Conservation (phyloP, 2,888 invertebrate species). For the Epirrita christyi region DNA sequence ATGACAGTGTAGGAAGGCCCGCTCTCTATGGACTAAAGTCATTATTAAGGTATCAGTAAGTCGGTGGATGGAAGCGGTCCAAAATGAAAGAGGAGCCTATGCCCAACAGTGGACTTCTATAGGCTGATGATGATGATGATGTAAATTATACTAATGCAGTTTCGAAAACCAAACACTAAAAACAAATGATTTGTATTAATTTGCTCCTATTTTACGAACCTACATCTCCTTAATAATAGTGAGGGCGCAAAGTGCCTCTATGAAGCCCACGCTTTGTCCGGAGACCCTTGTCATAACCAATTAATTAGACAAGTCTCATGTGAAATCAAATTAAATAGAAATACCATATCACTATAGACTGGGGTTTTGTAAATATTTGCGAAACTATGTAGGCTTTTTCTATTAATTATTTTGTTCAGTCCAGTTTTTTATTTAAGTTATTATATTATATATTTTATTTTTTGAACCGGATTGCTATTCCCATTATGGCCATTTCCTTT, state of each 20-base stretch:
- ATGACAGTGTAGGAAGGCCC: no score
- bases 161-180: not conserved
- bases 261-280: conserved; percentile 6
- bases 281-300: conserved; percentile 24
- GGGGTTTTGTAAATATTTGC: not conserved
- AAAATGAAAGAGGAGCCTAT: no score
- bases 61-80: no score
- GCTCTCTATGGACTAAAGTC: no score
- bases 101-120: no score
- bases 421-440: no score
- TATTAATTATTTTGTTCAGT: no score
- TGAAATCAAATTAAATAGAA: conserved; percentile 21
- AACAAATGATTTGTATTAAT: not conserved
- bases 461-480: no score
- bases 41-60: no score
- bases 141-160: not conserved
- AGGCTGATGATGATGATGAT: no score
- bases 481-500: no score
- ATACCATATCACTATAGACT: not conserved
- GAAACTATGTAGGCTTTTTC: not conserved
- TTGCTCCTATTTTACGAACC: not conserved
- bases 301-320: conserved; percentile 21
- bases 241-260: conserved; percentile 6
- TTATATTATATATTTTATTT: no score
- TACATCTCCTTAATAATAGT: conserved; percentile 1